Conservation (phyloP, 2,113 vertebrate species). For the Gila orcuttii region DNA sequence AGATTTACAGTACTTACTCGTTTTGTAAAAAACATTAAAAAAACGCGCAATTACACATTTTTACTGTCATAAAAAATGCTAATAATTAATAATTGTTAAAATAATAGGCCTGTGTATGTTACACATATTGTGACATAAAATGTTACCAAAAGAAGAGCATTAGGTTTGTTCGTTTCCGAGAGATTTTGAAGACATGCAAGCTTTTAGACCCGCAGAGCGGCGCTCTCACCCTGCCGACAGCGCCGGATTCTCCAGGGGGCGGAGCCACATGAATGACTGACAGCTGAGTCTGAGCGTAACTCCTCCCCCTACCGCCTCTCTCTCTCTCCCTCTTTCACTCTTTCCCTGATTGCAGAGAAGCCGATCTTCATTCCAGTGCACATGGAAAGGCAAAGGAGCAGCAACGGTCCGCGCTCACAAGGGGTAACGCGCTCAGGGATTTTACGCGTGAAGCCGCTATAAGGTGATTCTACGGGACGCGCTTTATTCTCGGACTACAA, state of each 20-base stretch:
- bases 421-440: conserved; percentile 75
- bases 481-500: conserved; percentile 59
- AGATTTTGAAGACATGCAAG: not conserved
- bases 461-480: conserved; percentile 58
- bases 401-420: conserved; percentile 55
- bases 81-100: not conserved
- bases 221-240: conserved; percentile 68
- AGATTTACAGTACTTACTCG: not conserved
- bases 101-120: not conserved
- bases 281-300: conserved; percentile 67
- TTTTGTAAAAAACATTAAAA: not conserved
- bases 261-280: conserved; percentile 55
- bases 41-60: not conserved
- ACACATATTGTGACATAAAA: not conserved
- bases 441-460: conserved; percentile 60
- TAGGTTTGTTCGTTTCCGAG: not conserved
- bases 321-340: conserved; percentile 56
- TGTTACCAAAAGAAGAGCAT: not conserved
- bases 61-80: not conserved
- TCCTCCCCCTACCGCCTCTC: conserved; percentile 63
- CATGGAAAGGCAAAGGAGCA: conserved; percentile 65
- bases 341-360: conserved; percentile 56
- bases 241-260: conserved; percentile 45
- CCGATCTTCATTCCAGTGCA: conserved; percentile 73
- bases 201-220: conserved; percentile 70